These are phyloP conservation scores for Paratilapia polleni DNA, from an alignment of 2,113 vertebrate species.

Conservation along the genomic window DNA sequence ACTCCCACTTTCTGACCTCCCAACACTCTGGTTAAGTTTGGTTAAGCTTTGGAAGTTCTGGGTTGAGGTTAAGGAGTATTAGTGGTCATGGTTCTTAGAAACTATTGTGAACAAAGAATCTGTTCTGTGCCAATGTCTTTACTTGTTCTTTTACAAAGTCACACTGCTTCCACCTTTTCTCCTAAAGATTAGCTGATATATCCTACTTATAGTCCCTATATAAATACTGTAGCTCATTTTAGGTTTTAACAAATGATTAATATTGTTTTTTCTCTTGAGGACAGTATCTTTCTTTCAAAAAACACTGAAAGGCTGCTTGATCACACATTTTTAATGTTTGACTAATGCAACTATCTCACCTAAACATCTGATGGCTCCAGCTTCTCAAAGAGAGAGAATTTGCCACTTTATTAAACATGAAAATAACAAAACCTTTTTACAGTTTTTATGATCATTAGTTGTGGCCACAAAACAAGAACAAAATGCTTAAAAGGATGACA, in stretches of 20 bases:
- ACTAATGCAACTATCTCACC: not conserved
- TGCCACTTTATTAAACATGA: not conserved
- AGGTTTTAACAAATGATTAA: not conserved
- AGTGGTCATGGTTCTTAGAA: not conserved
- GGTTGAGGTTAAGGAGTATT: not conserved
- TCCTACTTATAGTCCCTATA: too few species aligned
- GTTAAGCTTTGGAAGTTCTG: not conserved
- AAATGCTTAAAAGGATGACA: not conserved
- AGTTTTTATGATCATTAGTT: not conserved
- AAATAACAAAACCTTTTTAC: not conserved
- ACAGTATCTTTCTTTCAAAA: not conserved
- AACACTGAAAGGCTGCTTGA: fast-evolving
- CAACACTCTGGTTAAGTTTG: not conserved
- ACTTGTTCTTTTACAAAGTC: not conserved
- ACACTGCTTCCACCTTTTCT: not conserved
- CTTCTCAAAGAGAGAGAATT: too few species aligned
- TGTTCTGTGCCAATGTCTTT: not conserved
- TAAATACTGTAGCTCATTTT: not conserved
- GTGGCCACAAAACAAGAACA: not conserved
- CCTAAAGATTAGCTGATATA: too few species aligned
- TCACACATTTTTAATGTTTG: not conserved
- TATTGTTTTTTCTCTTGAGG: not conserved
- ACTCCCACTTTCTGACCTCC: not conserved
- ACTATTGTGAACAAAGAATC: too few species aligned
- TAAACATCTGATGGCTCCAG: not conserved